phyloP scores from a whole-genome alignment of 1,140 invertebrate species.

The Oryzaephilus surinamensis region DNA sequence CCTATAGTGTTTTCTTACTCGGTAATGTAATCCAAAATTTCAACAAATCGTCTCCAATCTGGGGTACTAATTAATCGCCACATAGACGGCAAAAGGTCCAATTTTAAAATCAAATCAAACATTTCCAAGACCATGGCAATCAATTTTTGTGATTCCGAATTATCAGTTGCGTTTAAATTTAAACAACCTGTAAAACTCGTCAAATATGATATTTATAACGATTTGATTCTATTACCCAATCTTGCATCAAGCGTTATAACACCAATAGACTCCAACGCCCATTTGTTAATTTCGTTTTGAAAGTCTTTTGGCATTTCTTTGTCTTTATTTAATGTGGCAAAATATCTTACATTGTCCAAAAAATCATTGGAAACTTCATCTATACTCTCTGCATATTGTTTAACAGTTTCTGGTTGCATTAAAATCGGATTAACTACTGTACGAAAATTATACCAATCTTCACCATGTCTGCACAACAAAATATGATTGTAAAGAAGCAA shows the following conservation, averaged over 20 bases:
- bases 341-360: conserved; percentile 40
- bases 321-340: conserved; percentile 38
- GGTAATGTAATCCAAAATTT: conserved; percentile 21
- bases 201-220: too few species aligned
- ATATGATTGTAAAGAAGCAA: too few species aligned
- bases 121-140: conserved; percentile 32
- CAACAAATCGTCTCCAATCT: conserved; percentile 28
- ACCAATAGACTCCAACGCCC: conserved; percentile 57
- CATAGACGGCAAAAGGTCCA: conserved; percentile 50
- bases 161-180: conserved; percentile 7
- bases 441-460: conserved; percentile 42
- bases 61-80: conserved; percentile 52
- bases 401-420: conserved; percentile 40
- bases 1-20: too few species aligned
- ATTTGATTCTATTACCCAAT: too few species aligned
- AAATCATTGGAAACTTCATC: conserved; percentile 40
- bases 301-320: conserved; percentile 44
- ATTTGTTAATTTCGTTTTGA: conserved; percentile 50
- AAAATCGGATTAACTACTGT: conserved; percentile 42
- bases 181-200: conserved; percentile 12
- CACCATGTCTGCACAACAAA: conserved; percentile 37
- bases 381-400: conserved; percentile 38
- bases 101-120: conserved; percentile 44
- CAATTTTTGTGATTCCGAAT: conserved; percentile 13
- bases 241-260: conserved; percentile 54